Evolutionary conservation across 2,797 vertebrate genomes (phyloP).

Genomic region (Sebastes kiyomatsui): DNA sequence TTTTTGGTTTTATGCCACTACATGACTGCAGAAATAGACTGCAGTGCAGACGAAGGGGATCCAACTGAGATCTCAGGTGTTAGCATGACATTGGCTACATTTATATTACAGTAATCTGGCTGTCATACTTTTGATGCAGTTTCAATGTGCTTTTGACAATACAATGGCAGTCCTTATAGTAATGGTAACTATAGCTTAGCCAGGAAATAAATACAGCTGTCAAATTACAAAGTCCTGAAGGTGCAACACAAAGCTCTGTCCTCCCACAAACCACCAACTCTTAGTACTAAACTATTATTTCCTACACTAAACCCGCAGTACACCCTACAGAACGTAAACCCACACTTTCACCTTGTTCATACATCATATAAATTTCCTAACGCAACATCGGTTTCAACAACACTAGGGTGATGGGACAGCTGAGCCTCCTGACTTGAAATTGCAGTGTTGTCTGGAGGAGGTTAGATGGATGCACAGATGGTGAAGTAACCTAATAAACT

Average conservation of each 20-base stretch:
- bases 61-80: background rate
- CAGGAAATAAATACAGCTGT: background rate
- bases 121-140: background rate
- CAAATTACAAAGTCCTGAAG: background rate
- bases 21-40: background rate
- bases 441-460: background rate
- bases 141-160: background rate
- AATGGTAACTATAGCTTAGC: background rate
- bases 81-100: background rate
- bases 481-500: background rate
- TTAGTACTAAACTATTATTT: background rate
- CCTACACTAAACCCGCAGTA: background rate
- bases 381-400: background rate
- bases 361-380: conserved; percentile 3
- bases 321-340: background rate
- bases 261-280: background rate
- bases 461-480: conserved; percentile 10
- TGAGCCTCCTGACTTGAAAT: conserved; percentile 5
- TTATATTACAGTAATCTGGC: background rate
- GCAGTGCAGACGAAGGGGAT: background rate
- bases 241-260: background rate
- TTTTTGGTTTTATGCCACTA: background rate
- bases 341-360: background rate
- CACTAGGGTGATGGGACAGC: background rate
- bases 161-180: background rate